phyloP scores from a whole-genome alignment of 1,140 invertebrate species.

The Drosophila repleta region DNA sequence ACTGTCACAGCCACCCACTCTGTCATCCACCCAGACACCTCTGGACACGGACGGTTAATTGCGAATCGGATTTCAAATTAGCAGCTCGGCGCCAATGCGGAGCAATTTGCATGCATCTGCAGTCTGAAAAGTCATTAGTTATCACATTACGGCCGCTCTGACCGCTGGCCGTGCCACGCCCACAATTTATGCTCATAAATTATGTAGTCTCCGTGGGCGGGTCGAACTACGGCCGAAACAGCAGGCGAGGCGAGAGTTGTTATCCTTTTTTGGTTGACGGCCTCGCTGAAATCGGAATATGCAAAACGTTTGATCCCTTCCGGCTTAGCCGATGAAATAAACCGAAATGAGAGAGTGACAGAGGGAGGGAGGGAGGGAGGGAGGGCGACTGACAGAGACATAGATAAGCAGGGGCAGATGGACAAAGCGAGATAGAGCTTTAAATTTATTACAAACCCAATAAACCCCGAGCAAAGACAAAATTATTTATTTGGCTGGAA shows the following conservation, averaged over 20 bases:
- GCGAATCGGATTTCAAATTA: constrained; percentile 29
- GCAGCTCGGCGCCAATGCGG: constrained; percentile 7
- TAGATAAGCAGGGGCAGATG: background rate
- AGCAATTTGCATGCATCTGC: constrained; percentile 38
- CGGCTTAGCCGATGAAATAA: constrained; percentile 69
- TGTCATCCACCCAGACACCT: background rate
- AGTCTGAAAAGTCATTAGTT: constrained; percentile 52
- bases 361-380: background rate
- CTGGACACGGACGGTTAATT: constrained; percentile 5
- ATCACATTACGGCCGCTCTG: constrained; percentile 29
- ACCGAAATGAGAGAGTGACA: constrained; percentile 57
- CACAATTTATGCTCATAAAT: constrained; percentile 69
- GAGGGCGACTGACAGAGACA: background rate
- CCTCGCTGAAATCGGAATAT: constrained; percentile 39
- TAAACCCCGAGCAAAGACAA: constrained; percentile 44
- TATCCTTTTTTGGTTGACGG: constrained; percentile 46
- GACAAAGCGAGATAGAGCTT: constrained; percentile 32
- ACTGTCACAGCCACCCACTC: background rate
- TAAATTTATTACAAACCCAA: constrained; percentile 70
- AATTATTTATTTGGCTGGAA: constrained; percentile 69
- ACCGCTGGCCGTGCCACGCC: constrained; percentile 61
- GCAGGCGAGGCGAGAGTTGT: constrained; percentile 47
- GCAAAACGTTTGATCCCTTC: constrained; percentile 78
- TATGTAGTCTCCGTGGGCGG: constrained; percentile 54
- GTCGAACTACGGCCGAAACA: background rate